Evolutionary conservation across 2,888 invertebrate genomes (phyloP).

Genomic region (Conomelus anceps): DNA sequence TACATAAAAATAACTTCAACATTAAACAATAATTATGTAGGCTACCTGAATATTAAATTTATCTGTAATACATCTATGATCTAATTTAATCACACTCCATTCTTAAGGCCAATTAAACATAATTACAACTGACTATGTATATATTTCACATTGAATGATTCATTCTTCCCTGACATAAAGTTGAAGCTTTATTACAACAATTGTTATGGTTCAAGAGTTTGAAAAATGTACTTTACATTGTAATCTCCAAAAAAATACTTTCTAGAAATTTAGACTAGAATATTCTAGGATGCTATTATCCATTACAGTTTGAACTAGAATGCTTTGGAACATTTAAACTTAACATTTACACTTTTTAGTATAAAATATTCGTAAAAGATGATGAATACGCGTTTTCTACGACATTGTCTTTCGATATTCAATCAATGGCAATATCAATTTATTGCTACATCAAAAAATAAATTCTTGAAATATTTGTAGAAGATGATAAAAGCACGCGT

Average conservation of each 20-base stretch:
- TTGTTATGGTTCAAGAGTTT: not conserved
- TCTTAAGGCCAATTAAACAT: not conserved
- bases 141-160: not conserved
- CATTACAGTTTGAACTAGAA: not conserved
- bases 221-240: not conserved
- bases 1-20: not conserved
- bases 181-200: too few relatives aligned
- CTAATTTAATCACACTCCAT: not conserved
- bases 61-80: not conserved
- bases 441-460: not conserved
- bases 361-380: not conserved
- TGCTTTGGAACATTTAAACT: not conserved
- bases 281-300: not conserved
- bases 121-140: not conserved
- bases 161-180: not conserved
- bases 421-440: not conserved
- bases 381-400: not conserved
- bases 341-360: not conserved
- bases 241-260: too few relatives aligned
- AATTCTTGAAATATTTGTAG: too few relatives aligned
- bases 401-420: not conserved
- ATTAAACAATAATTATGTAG: not conserved
- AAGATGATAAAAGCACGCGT: not conserved
- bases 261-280: not conserved
- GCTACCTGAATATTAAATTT: not conserved